Percentiles rank a stretch among this genome's conserved stretches.
These are phyloP conservation scores for Peromyscus maniculatus DNA, from an alignment of 2,113 vertebrate genomes.

Conservation along the genomic window DNA sequence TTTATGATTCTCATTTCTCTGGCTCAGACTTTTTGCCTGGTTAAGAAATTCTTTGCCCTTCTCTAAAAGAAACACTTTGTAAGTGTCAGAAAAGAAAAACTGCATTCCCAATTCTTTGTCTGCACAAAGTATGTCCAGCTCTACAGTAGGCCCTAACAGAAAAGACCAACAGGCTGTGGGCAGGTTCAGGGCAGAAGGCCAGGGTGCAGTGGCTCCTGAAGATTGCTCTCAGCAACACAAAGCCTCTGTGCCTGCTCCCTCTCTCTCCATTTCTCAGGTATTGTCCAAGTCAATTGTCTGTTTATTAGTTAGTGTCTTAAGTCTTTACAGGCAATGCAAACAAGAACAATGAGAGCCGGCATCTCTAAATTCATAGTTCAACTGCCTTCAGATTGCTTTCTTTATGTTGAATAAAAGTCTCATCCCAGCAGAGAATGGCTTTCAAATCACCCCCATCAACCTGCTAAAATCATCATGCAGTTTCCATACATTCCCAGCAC, in stretches of 20 bases:
- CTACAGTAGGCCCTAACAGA: not conserved
- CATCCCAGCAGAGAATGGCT: conserved; percentile 37
- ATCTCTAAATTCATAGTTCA: conserved; percentile 56
- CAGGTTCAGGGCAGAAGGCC: not conserved
- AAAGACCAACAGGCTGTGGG: not conserved
- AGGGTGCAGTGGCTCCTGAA: not conserved
- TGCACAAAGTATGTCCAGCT: not conserved
- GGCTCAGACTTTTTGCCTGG: not conserved
- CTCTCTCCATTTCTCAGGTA: not conserved
- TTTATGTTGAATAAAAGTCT: conserved; percentile 58
- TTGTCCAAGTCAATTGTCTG: conserved; percentile 34
- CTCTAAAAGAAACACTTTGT: conserved; percentile 18
- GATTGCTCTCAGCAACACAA: not conserved
- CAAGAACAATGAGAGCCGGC: not conserved
- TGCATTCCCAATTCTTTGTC: too few species aligned
- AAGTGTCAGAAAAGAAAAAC: not conserved
- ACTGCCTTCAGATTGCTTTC: conserved; percentile 54
- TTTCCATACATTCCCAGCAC: conserved; percentile 23
- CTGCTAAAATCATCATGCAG: conserved; percentile 50
- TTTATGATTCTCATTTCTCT: conserved; percentile 29
- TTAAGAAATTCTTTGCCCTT: conserved; percentile 26
- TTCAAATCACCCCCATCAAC: conserved; percentile 52
- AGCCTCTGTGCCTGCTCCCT: not conserved
- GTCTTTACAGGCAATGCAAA: conserved; percentile 38
- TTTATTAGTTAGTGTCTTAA: conserved; percentile 55